Evolutionary conservation across 2,113 vertebrate species (phyloP), one percentile per base, ranked within the genome.

Genomic region (Opisthocomus hoazin): DNA sequence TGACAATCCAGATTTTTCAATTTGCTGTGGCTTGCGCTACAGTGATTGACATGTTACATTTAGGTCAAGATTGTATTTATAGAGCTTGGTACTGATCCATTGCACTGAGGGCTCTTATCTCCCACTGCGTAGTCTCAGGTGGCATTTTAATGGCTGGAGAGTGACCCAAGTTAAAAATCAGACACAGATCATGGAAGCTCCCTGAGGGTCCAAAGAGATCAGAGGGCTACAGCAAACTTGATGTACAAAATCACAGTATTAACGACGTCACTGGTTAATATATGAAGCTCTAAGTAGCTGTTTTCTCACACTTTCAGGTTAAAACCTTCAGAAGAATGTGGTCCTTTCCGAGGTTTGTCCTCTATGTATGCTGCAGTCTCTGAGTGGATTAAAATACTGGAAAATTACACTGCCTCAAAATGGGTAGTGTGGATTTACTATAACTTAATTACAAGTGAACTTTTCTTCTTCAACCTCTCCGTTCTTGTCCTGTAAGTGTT

Each of bases 341-440:
- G 99, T 6, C 99, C 99, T 4, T 99, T 99, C 87, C 98, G 97
- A 92, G 98, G 98, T 8, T 98, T 99, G 75, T 29, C 93, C 77
- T 97, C 82, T 12, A 97, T 99, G 87, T 99, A 98, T 63, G 90
- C 97, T 46, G 97, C 98, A 45, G 94, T 99, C 34, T 93, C 89
- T 21, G 51, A 74, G 37, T 99, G 99, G 99, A 98, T 99, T 8
- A 36, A 76, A 6, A 43, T 20, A 3, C 92, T 99, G 27, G 54
- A 37, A 6, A 41, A 6, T 7, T 80, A 93, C 32, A 17, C 94
- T 6, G 41, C 91, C 54, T 98, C 97, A 5, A 26, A 78, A 11
- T 99, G 99, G 99, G 98, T 98, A 1, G 90, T 98, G 26, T 99
- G 99, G 99, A 98, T 99, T 96, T 99, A 99, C 93, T 43, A 78